Conservation (phyloP, 2,797 vertebrate species). For the Epinephelus coioides region DNA sequence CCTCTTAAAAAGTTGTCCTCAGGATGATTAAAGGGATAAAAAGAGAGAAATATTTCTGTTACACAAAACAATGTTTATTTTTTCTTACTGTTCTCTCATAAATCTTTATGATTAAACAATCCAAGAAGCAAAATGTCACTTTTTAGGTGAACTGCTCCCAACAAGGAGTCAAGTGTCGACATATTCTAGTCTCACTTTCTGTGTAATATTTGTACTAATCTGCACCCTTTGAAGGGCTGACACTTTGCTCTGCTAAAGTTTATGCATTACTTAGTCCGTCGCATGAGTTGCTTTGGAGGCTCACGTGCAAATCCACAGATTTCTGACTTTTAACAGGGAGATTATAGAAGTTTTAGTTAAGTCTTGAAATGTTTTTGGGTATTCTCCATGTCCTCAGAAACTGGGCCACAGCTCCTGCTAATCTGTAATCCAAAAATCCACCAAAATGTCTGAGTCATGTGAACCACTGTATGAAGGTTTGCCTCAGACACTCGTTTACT, state of each 20-base stretch:
- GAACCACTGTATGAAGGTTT: background rate
- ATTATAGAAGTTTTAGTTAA: constrained; percentile 1
- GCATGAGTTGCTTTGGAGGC: background rate
- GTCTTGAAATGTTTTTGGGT: background rate
- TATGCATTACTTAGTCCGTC: too few relatives aligned
- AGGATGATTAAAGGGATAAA: background rate
- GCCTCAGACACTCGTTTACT: background rate
- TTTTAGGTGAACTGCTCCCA: too few relatives aligned
- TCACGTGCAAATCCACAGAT: constrained; percentile 6
- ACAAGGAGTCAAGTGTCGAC: too few relatives aligned
- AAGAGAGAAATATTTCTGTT: too few relatives aligned
- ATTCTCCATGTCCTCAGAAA: background rate
- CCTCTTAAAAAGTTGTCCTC: background rate
- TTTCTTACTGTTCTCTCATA: too few relatives aligned
- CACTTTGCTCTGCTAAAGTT: background rate
- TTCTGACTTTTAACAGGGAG: background rate
- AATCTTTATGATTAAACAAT: too few relatives aligned
- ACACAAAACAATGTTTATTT: too few relatives aligned
- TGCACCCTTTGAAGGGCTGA: background rate
- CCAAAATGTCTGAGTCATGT: background rate
- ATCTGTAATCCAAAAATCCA: constrained; percentile 23
- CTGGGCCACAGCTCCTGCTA: background rate
- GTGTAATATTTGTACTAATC: background rate
- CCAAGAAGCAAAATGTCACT: too few relatives aligned
- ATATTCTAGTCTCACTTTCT: too few relatives aligned